Conservation (phyloP, 1,140 invertebrate species). For the Scaptomyza hsui region DNA sequence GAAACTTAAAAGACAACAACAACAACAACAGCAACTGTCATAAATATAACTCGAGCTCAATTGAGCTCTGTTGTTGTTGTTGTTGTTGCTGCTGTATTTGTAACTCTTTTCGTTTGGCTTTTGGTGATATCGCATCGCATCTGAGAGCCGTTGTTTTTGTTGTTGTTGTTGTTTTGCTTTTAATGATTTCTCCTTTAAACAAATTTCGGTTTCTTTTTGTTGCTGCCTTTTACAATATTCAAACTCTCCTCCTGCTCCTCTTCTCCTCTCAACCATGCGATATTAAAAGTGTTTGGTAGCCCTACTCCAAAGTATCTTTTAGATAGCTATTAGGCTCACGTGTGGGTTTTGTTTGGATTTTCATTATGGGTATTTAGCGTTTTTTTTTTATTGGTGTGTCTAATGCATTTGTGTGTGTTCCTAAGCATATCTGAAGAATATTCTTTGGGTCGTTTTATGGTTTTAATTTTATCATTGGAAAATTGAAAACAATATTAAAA, state of each 20-base stretch:
- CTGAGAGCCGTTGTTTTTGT: conserved; percentile 32
- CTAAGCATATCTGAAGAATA: too few species aligned
- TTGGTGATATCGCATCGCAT: conserved; percentile 59
- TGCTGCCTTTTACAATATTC: conserved; percentile 1
- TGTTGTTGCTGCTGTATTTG: conserved; percentile 22
- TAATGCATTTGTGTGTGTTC: too few species aligned
- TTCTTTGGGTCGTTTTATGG: too few species aligned
- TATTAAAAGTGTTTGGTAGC: conserved; percentile 2
- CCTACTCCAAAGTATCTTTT: conserved; percentile 20
- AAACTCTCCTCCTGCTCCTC: conserved; percentile 10
- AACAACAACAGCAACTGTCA: conserved; percentile 63
- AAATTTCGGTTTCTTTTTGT: conserved; percentile 50
- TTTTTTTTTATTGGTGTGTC: too few species aligned
- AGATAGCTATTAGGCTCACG: conserved; percentile 10
- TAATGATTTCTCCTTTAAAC: conserved; percentile 79
- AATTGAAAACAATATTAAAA: too few species aligned
- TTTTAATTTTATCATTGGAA: too few species aligned
- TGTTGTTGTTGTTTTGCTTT: conserved; percentile 30
- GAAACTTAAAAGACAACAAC: conserved; percentile 23
- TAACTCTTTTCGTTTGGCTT: conserved; percentile 29
- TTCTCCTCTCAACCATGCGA: conserved; percentile 46
- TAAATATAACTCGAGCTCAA: conserved; percentile 80
- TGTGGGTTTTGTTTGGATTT: neutral
- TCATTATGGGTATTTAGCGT: neutral
- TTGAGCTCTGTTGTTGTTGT: conserved; percentile 58